phyloP scores from a whole-genome alignment of 2,113 vertebrate genomes.

The Girardinichthys multiradiatus region DNA sequence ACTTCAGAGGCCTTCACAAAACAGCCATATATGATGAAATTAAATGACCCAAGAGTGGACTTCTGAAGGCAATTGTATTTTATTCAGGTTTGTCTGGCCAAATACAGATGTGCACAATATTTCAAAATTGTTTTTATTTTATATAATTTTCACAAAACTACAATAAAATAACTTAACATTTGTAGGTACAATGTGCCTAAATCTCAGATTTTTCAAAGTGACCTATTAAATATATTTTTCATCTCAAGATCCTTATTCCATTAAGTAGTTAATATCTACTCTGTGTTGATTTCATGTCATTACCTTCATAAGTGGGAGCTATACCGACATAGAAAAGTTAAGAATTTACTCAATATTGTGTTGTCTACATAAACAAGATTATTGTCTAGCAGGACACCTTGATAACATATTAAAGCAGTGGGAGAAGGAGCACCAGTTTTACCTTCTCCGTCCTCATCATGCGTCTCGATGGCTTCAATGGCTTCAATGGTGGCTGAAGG shows the following conservation, averaged over 20 bases:
- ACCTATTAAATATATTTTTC: neutral
- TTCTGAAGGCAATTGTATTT: no score
- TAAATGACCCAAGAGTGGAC: no score
- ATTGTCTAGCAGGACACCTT: slow-evolving; percentile 30
- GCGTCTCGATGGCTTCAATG: slow-evolving; percentile 85
- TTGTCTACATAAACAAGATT: slow-evolving; percentile 21
- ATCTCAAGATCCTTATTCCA: neutral
- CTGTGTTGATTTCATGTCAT: neutral
- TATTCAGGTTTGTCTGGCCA: no score
- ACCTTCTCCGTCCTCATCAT: slow-evolving; percentile 84
- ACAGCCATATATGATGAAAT: no score
- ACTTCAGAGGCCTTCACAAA: no score
- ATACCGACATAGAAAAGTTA: neutral
- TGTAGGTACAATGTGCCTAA: neutral
- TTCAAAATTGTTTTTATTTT: no score
- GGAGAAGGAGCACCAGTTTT: slow-evolving; percentile 63
- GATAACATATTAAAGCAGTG: slow-evolving; percentile 22
- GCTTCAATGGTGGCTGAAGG: slow-evolving; percentile 86
- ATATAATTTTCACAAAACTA: no score
- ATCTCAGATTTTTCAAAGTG: neutral
- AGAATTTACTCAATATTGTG: slow-evolving; percentile 11
- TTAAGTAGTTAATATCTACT: neutral
- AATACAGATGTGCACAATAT: no score
- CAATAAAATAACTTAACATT: no score
- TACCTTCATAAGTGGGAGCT: neutral